Evolutionary conservation across 2,888 invertebrate species (phyloP).

Genomic region (Aspidiotus rigidus): DNA sequence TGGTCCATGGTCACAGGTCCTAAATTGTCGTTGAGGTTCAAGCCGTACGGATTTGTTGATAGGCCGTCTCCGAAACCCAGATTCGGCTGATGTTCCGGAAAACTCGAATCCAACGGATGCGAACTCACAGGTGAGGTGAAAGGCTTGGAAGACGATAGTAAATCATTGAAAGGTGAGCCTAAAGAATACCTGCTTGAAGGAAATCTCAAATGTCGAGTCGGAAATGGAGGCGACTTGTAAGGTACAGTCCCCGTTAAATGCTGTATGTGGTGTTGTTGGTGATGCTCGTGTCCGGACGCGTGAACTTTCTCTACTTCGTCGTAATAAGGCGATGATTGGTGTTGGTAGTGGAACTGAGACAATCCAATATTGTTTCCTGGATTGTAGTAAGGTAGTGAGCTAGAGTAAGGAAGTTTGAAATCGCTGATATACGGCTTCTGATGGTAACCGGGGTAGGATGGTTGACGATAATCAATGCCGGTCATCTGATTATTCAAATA

Average conservation of each 20-base stretch:
- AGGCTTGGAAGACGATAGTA: neutral
- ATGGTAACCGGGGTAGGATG: neutral
- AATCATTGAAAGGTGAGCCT: neutral
- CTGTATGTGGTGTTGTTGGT: neutral
- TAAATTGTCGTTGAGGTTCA: too few species aligned
- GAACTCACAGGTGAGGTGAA: neutral
- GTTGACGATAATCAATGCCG: neutral
- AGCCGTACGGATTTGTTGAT: neutral
- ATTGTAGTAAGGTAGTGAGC: neutral
- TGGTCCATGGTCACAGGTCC: too few species aligned
- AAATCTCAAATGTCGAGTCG: neutral
- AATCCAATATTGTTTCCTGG: neutral
- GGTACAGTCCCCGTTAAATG: neutral
- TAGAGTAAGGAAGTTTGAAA: neutral
- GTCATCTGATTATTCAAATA: neutral
- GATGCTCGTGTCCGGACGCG: neutral
- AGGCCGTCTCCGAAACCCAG: neutral
- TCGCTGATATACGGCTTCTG: neutral
- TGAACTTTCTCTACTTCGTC: neutral
- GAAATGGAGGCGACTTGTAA: neutral
- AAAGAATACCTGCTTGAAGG: neutral
- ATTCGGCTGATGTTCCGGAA: neutral
- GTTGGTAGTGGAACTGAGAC: neutral
- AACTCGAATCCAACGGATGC: neutral
- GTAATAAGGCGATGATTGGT: constrained; percentile 1